Conservation (phyloP, 1,140 invertebrate genomes). For the Tetramorium simillimum region DNA sequence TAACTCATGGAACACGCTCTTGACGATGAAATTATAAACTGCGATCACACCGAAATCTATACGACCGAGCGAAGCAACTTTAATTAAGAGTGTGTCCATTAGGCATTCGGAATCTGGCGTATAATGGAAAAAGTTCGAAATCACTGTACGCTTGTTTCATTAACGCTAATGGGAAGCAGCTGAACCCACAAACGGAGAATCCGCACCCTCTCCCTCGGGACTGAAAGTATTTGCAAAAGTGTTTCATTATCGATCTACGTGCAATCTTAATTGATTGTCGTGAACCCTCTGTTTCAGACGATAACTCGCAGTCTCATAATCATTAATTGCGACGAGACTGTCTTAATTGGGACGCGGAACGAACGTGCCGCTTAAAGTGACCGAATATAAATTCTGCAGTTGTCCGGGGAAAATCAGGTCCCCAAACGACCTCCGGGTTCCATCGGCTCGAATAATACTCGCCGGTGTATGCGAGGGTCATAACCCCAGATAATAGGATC, state of each 20-base stretch:
- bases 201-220: neutral
- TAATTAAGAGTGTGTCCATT: constrained; percentile 72
- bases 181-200: constrained; percentile 49
- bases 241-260: constrained; percentile 52
- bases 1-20: neutral
- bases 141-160: constrained; percentile 66
- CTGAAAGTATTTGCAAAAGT: constrained; percentile 55
- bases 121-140: constrained; percentile 63
- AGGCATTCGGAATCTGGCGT: constrained; percentile 51
- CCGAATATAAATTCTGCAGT: constrained; percentile 57
- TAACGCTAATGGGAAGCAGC: constrained; percentile 67
- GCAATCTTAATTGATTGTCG: constrained; percentile 27
- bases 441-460: constrained; percentile 42
- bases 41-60: neutral
- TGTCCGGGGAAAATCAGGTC: constrained; percentile 36
- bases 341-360: constrained; percentile 56
- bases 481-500: constrained; percentile 54
- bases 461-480: neutral
- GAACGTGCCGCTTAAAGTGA: constrained; percentile 50
- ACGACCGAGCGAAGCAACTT: constrained; percentile 17
- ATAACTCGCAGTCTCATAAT: constrained; percentile 1
- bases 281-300: neutral
- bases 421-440: constrained; percentile 33
- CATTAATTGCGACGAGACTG: constrained; percentile 55
- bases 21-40: neutral